Percentiles rank a stretch among this genome's conserved stretches.
Evolutionary conservation across 2,113 vertebrate genomes (phyloP).

Genomic region (Poecile atricapillus): DNA sequence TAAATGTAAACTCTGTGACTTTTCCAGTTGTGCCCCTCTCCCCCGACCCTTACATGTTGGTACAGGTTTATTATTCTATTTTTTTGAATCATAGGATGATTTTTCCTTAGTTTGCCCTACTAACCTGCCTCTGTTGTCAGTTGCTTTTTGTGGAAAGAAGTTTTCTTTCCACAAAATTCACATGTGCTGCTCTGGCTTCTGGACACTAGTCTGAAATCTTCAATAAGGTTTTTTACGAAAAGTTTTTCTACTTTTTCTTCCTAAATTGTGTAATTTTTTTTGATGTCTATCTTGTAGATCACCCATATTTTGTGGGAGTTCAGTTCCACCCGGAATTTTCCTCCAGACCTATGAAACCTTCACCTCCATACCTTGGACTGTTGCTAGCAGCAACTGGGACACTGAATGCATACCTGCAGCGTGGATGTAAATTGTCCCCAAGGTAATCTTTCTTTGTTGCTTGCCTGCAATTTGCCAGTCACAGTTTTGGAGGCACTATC

Average conservation of each 20-base stretch:
- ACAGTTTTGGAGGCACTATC: background rate
- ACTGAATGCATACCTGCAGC: conserved; percentile 68
- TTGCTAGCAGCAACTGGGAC: conserved; percentile 78
- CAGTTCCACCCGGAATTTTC: conserved; percentile 84
- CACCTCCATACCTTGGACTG: conserved; percentile 78
- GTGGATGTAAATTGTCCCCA: conserved; percentile 71
- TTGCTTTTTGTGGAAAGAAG: background rate
- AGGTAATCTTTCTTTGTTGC: conserved; percentile 66
- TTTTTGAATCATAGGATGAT: background rate
- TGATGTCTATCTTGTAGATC: conserved; percentile 62
- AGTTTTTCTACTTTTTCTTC: background rate
- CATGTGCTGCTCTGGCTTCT: background rate
- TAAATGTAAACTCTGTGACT: background rate
- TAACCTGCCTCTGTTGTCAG: background rate
- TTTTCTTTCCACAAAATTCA: background rate
- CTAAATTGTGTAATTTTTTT: conserved; percentile 15
- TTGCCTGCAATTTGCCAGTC: background rate
- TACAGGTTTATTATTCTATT: background rate
- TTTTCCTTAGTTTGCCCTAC: background rate
- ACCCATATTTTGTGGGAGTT: conserved; percentile 81
- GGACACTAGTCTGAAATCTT: background rate
- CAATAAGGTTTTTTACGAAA: background rate
- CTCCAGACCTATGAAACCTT: conserved; percentile 82
- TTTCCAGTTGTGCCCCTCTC: background rate
- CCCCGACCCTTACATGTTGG: accelerated